Evolutionary conservation across 2,113 vertebrate species (phyloP), one percentile per base, ranked within the genome.

Genomic region (Rutilus rutilus): DNA sequence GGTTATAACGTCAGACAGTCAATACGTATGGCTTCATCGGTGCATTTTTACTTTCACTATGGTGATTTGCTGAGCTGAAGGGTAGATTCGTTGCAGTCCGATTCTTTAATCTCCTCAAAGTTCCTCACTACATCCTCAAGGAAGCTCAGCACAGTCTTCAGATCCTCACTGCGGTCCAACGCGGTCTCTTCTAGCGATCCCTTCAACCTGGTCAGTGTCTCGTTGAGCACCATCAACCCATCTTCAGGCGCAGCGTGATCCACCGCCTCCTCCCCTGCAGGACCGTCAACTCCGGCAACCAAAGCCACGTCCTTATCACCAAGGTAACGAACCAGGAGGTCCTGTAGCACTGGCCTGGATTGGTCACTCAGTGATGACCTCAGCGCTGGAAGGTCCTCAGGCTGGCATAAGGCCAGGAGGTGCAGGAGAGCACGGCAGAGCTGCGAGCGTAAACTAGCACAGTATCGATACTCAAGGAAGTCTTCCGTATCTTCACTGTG

Each of bases 401-500:
- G 23, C 4, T 86, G 90, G 8, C 96, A 96, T 89, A 99, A 67
- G 6, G 86, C 78, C 54, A 99, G 89, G 79, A 99, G 84, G 79
- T 98, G 98, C 11, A 98, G 88, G 62, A 99, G 95, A 0, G 98
- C 95, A 62, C 91, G 94, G 77, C 97, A 97, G 85, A 99, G 95
- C 27, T 98, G 96, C 0, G 94, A 94, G 75, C 96, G 94, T 23
- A 99, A 93, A 92, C 96, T 98, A 88, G 96, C 94, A 7, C 96
- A 97, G 94, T 99, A 99, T 85, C 96, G 97, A 92, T 97, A 99
- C 77, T 99, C 98, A 74, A 99, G 77, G 67, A 99, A 99, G 92
- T 99, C 96, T 12, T 95, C 94, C 0, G 96, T 96, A 76, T 99
- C 97, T 62, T 98, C 96, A 0, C 98, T 99, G 90, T 95, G 96